phyloP scores from a whole-genome alignment of 2,113 vertebrate genomes.

The Lampris incognitus region DNA sequence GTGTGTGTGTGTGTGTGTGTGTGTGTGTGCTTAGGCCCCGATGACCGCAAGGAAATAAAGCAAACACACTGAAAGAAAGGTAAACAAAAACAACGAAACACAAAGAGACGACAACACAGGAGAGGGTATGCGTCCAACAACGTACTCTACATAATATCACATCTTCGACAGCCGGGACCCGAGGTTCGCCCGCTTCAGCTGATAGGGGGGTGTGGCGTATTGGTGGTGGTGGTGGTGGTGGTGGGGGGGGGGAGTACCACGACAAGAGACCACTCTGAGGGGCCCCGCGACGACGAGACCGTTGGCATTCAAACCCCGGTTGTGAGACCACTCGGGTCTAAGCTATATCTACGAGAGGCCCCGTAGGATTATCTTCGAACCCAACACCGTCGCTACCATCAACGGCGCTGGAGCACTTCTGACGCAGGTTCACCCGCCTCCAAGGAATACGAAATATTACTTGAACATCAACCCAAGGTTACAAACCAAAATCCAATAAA shows the following conservation, averaged over 20 bases:
- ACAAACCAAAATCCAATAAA: conserved; percentile 49
- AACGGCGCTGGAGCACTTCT: conserved; percentile 61
- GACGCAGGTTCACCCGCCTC: conserved; percentile 64
- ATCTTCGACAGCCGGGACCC: conserved; percentile 59
- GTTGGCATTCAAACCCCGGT: conserved; percentile 34
- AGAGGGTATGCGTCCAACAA: conserved; percentile 59
- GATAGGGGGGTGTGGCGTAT: conserved; percentile 37
- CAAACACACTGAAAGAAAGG: conserved; percentile 12
- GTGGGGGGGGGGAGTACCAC: conserved; percentile 45
- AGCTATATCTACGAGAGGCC: conserved; percentile 33
- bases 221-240: background rate
- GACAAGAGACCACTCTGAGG: conserved; percentile 46
- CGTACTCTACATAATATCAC: conserved; percentile 54
- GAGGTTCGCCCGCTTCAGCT: conserved; percentile 57
- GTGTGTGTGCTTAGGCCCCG: conserved; percentile 60
- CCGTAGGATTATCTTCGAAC: conserved; percentile 49
- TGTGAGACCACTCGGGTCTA: conserved; percentile 32
- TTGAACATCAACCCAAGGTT: conserved; percentile 68
- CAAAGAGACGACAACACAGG: conserved; percentile 39
- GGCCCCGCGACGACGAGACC: conserved; percentile 18
- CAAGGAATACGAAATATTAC: conserved; percentile 69
- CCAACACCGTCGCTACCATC: conserved; percentile 45
- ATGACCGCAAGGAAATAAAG: conserved; percentile 49
- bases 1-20: conserved; percentile 27
- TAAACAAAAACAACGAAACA: conserved; percentile 41